A percentile compares a stretch with the other conserved stretches of the same genome.
These are phyloP conservation scores for Camponotus fellah DNA, from an alignment of 2,888 invertebrate genomes.

Conservation along the genomic window DNA sequence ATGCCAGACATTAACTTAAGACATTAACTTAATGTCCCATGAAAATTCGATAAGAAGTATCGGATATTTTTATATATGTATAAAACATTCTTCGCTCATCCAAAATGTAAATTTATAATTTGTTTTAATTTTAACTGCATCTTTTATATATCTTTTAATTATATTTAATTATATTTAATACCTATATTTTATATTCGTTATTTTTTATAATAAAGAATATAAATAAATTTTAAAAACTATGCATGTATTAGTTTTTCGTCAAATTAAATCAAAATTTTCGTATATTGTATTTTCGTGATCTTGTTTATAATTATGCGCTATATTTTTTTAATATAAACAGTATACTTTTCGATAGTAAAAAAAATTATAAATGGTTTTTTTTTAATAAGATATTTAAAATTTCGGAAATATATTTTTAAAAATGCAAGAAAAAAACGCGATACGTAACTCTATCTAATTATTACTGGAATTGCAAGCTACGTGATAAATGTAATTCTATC, in stretches of 20 bases:
- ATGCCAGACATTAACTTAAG: neutral
- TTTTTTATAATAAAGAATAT: neutral
- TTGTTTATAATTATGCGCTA: neutral
- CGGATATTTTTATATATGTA: neutral
- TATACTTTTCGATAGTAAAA: neutral
- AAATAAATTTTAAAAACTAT: conserved; percentile 17
- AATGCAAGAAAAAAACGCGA: neutral
- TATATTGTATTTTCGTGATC: conserved; percentile 1
- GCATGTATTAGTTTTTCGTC: neutral
- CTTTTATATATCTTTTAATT: neutral
- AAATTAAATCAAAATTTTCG: neutral
- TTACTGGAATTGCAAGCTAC: conserved; percentile 1
- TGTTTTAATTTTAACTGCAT: neutral
- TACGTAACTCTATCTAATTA: neutral
- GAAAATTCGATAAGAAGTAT: neutral
- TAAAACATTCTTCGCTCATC: neutral
- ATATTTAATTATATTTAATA: neutral
- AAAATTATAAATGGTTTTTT: neutral
- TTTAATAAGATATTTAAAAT: neutral
- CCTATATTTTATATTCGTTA: neutral
- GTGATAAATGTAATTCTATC: conserved; percentile 20
- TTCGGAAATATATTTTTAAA: neutral
- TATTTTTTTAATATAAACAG: neutral
- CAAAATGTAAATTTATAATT: neutral
- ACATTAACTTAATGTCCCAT: neutral